Percentiles rank a stretch among this genome's conserved stretches.
Conservation (phyloP, 2,113 vertebrate genomes). For the Lophius piscatorius region DNA sequence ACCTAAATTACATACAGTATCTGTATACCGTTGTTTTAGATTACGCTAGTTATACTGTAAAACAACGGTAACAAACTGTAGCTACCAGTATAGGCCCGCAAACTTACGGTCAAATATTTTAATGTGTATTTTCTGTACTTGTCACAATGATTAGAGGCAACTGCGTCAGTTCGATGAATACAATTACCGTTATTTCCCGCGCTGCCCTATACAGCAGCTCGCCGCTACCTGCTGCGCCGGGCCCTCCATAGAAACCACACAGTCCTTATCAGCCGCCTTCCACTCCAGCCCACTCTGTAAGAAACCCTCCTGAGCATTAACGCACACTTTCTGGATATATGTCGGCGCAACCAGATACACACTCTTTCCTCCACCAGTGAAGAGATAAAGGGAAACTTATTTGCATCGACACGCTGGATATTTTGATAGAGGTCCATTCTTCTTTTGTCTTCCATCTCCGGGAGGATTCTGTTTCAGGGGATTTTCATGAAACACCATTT, state of each 20-base stretch:
- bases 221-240: conserved; percentile 11
- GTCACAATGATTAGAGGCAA: too few species aligned
- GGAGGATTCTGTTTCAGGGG: conserved; percentile 69
- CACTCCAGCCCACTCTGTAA: conserved; percentile 20
- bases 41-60: too few species aligned
- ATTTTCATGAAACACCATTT: conserved; percentile 75
- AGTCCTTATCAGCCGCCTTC: conserved; percentile 49
- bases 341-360: conserved; percentile 26
- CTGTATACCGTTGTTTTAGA: too few species aligned
- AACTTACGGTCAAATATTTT: too few species aligned
- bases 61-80: too few species aligned
- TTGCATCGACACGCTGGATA: conserved; percentile 61
- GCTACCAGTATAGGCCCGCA: too few species aligned
- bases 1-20: too few species aligned
- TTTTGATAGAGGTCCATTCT: conserved; percentile 60
- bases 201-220: background rate
- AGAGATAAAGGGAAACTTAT: conserved; percentile 66
- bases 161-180: too few species aligned
- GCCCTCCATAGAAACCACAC: conserved; percentile 22
- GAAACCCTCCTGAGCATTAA: conserved; percentile 29
- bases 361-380: conserved; percentile 9
- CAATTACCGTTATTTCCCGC: conserved; percentile 1
- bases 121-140: too few species aligned
- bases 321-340: conserved; percentile 39
- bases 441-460: conserved; percentile 64